These are phyloP conservation scores for Hydraecia micacea DNA, from an alignment of 2,888 invertebrate species.

Conservation along the genomic window DNA sequence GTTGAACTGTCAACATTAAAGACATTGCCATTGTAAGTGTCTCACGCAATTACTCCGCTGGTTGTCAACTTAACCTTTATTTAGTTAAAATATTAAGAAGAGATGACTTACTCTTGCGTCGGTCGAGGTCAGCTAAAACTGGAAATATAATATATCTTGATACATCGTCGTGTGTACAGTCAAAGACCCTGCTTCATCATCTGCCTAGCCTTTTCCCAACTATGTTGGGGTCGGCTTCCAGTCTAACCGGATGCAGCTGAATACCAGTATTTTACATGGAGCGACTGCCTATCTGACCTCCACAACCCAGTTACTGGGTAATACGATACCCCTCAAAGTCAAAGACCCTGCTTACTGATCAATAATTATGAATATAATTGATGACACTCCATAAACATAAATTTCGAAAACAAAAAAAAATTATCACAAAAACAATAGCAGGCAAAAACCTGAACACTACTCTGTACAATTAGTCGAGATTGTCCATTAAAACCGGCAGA, in stretches of 20 bases:
- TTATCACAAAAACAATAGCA: conserved; percentile 12
- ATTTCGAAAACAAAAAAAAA: not conserved
- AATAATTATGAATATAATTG: not conserved
- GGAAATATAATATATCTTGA: too few species aligned
- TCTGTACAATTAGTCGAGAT: conserved; percentile 85
- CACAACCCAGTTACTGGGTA: too few species aligned
- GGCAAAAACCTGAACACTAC: conserved; percentile 62
- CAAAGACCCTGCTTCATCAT: too few species aligned
- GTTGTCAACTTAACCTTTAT: not conserved
- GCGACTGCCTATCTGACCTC: too few species aligned
- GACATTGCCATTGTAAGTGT: not conserved
- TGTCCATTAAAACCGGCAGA: conserved; percentile 84
- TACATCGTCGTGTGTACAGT: too few species aligned
- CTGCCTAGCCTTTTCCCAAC: too few species aligned
- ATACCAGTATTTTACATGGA: too few species aligned
- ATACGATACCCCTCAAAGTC: too few species aligned
- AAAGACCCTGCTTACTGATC: not conserved
- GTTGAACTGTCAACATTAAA: not conserved
- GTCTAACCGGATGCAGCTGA: too few species aligned
- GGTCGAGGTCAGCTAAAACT: too few species aligned
- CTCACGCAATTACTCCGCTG: not conserved
- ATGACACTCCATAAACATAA: not conserved
- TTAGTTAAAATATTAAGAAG: not conserved
- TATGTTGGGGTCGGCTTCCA: too few species aligned
- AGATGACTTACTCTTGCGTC: too few species aligned